Evolutionary conservation across 2,797 vertebrate genomes (phyloP).

Genomic region (Onychomys arenicola): DNA sequence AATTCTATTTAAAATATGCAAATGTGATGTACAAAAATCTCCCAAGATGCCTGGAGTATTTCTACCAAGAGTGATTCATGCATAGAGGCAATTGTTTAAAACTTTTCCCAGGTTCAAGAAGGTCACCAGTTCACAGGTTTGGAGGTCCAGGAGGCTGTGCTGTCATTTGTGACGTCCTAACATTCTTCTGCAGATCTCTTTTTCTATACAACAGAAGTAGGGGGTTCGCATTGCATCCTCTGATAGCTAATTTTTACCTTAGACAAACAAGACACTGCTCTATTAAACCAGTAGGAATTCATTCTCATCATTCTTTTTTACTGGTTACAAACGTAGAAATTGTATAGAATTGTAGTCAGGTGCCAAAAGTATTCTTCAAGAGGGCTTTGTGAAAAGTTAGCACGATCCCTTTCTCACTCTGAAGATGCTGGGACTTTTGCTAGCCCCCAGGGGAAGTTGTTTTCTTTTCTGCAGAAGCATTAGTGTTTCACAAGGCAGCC

Average conservation of each 20-base stretch:
- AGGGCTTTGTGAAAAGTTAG: neutral
- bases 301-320: neutral
- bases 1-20: conserved; percentile 11
- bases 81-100: neutral
- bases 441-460: neutral
- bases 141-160: neutral
- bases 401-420: neutral
- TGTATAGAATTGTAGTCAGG: neutral
- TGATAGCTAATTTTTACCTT: neutral
- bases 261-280: neutral
- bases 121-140: neutral
- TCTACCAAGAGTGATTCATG: neutral
- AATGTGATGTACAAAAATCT: neutral
- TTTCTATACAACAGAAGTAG: neutral
- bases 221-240: neutral
- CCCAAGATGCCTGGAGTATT: neutral
- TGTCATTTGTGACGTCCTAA: fast-evolving
- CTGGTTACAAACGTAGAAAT: neutral
- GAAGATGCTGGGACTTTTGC: neutral
- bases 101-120: neutral
- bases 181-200: neutral
- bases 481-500: neutral
- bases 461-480: neutral
- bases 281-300: neutral
- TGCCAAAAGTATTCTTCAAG: neutral